Evolutionary conservation across 2,113 vertebrate species (phyloP).

Genomic region (Chlamydotis undulata): DNA sequence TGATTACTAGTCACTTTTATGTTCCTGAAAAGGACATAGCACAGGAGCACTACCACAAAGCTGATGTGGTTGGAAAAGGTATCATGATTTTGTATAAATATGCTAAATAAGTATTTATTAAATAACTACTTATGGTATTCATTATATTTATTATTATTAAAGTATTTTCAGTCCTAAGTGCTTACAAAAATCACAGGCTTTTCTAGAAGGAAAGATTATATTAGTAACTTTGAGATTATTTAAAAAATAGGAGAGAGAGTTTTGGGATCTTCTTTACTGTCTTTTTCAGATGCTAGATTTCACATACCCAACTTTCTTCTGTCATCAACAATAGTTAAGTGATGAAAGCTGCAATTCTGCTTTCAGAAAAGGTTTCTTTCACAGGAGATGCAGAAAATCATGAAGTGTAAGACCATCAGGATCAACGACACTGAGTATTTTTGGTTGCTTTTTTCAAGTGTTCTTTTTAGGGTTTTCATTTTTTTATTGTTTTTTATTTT

Average conservation of each 20-base stretch:
- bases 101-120: not conserved
- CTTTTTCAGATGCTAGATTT: not conserved
- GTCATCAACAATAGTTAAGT: not conserved
- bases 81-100: not conserved
- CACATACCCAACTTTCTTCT: not conserved
- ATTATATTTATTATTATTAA: not conserved
- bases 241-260: not conserved
- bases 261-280: not conserved
- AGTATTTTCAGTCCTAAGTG: not conserved
- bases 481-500: not conserved
- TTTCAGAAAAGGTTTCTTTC: not conserved
- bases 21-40: not conserved
- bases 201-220: not conserved
- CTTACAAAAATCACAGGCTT: not conserved
- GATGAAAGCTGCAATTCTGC: not conserved
- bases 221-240: not conserved
- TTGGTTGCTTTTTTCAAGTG: not conserved
- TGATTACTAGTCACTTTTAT: not conserved
- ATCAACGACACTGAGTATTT: not conserved
- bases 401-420: not conserved
- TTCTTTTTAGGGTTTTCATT: not conserved
- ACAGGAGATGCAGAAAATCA: not conserved
- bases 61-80: not conserved
- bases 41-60: not conserved
- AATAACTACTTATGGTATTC: not conserved